Evolutionary conservation across 2,888 invertebrate species (phyloP).

Genomic region (Drosophila planitibia): DNA sequence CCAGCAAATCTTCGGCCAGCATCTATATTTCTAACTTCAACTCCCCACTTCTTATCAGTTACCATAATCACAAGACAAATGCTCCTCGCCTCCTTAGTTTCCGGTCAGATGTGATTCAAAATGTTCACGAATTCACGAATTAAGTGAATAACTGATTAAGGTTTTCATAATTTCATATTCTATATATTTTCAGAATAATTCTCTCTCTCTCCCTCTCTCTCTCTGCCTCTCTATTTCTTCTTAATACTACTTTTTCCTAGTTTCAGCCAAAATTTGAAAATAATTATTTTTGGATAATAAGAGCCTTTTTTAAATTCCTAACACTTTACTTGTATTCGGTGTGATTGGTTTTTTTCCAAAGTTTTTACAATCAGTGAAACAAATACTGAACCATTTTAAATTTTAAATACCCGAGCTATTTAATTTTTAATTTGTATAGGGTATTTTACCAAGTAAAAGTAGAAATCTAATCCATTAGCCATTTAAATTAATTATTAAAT

Average conservation of each 20-base stretch:
- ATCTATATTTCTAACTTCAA: not conserved
- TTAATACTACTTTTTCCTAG: not conserved
- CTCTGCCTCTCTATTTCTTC: fast-evolving
- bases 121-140: not conserved
- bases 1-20: not conserved
- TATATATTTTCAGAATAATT: not conserved
- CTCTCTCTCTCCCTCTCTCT: not conserved
- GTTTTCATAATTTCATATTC: not conserved
- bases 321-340: not conserved
- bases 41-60: not conserved
- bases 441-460: fast-evolving
- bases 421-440: not conserved
- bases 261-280: not conserved
- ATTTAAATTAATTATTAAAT: not conserved
- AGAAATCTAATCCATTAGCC: fast-evolving
- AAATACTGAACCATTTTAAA: not conserved
- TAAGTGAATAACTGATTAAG: not conserved
- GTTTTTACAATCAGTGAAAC: not conserved
- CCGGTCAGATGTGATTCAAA: not conserved
- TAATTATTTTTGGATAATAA: not conserved
- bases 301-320: not conserved
- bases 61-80: not conserved
- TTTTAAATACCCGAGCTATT: fast-evolving
- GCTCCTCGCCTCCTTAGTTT: no score
- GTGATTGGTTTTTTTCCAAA: fast-evolving